Conservation (phyloP, 2,888 invertebrate species). For the Drosophila paramelanica region DNA sequence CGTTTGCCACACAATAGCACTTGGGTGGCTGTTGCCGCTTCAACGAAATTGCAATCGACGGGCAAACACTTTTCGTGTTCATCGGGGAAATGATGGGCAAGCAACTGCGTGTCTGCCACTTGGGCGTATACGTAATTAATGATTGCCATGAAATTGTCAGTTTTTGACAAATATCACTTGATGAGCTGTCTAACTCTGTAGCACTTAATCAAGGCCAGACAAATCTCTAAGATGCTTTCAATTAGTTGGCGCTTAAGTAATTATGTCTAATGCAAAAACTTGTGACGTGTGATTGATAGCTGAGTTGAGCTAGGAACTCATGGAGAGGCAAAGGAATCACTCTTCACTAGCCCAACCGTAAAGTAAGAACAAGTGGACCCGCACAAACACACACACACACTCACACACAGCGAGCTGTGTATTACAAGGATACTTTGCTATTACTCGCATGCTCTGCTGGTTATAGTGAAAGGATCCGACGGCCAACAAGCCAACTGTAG, state of each 20-base stretch:
- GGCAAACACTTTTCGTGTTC: conserved; percentile 48
- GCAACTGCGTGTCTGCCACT: conserved; percentile 24
- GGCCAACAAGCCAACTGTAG: conserved; percentile 40
- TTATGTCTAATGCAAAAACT: conserved; percentile 59
- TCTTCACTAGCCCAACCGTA: conserved; percentile 17
- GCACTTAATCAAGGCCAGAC: conserved; percentile 65
- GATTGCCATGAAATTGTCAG: conserved; percentile 45
- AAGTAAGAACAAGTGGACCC: conserved; percentile 8
- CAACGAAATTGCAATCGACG: conserved; percentile 42
- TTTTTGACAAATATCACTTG: conserved; percentile 66
- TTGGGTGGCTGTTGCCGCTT: conserved; percentile 28
- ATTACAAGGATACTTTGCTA: conserved; percentile 56
- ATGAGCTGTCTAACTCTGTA: conserved; percentile 46
- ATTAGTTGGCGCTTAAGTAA: conserved; percentile 72
- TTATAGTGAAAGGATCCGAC: conserved; percentile 49
- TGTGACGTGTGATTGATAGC: conserved; percentile 56
- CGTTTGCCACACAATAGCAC: conserved; percentile 43
- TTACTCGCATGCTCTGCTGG: conserved; percentile 53
- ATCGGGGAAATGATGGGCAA: not conserved
- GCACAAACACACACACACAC: not conserved
- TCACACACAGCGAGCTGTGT: conserved; percentile 5
- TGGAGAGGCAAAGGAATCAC: not conserved
- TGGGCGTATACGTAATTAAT: conserved; percentile 65
- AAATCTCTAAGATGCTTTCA: conserved; percentile 72
- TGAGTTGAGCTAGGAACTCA: conserved; percentile 19